Base-by-base conservation (phyloP, 2,797 vertebrate species). In the Phoeniculus purpureus region DNA sequence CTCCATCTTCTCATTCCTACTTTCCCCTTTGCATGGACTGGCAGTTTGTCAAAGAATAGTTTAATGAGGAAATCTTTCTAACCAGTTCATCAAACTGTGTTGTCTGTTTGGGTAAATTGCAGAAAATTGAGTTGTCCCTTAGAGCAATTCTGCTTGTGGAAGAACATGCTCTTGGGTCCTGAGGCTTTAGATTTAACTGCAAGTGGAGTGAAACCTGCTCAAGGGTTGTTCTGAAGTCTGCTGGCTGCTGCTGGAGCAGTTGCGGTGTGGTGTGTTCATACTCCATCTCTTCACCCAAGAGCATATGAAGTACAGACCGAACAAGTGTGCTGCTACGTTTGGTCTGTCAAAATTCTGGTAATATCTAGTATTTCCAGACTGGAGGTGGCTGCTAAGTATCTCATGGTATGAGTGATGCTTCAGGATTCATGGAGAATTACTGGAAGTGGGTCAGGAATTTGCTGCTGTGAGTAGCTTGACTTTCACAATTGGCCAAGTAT, bases 311-410 rank as follows among this genome's bases (percentile, higher is more conserved):
- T 15, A 17, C 1, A 5, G 34, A 21, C 7, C 0, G 31, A 21
- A 7, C 0, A 2, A 10, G 2, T 0, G 2, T 62, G 32, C 20
- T 5, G 1, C 2, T 18, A 0, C 2, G 1, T 6, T 32, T 50
- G 45, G 31, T 0, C 1, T 59, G 68, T 74, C 55, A 29, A 15
- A 60, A 74, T 48, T 65, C 47, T 40, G 55, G 5, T 6, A 34
- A 12, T 15, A 51, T 16, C 56, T 58, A 3, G 0, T 22, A 15
- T 65, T 78, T 70, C 58, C 37, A 37, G 32, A 3, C 23, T 64
- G 61, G 17, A 55, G 56, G 7, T 32, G 15, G 17, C 51, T 23
- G 32, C 76, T 55, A 10, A 68, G 45, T 17, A 32, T 60, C 32
- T 55, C 4, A 1, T 1, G 1, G 18, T 45, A 15, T 27, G 34